Evolutionary conservation across 2,113 vertebrate genomes (phyloP).

Genomic region (Carollia perspicillata): DNA sequence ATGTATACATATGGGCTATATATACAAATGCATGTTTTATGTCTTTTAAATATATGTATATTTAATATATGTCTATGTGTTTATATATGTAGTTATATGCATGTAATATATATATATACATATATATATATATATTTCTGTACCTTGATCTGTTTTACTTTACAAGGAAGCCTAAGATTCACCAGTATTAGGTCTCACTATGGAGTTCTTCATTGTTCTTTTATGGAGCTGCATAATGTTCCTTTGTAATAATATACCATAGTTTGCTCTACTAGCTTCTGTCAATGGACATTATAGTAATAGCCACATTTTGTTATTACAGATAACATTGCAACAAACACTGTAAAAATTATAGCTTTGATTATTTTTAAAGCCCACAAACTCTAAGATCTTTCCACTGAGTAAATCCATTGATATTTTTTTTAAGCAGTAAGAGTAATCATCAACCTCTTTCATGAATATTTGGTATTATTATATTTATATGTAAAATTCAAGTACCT

Average conservation of each 20-base stretch:
- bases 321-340: neutral
- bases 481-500: neutral
- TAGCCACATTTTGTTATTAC: neutral
- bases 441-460: neutral
- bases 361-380: neutral
- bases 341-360: neutral
- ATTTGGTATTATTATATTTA: neutral
- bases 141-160: neutral
- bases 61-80: neutral
- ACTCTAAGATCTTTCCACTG: neutral
- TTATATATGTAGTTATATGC: no score
- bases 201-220: neutral
- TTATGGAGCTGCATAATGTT: neutral
- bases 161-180: neutral
- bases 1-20: neutral
- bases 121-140: neutral
- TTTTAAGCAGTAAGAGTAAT: neutral
- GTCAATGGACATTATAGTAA: neutral
- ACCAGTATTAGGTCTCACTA: neutral
- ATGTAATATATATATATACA: accelerated
- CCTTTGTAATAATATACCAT: neutral
- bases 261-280: neutral
- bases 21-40: neutral
- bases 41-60: neutral
- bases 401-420: neutral